Evolutionary conservation across 2,797 vertebrate species (phyloP).

Genomic region (Malacoctenus gilli): DNA sequence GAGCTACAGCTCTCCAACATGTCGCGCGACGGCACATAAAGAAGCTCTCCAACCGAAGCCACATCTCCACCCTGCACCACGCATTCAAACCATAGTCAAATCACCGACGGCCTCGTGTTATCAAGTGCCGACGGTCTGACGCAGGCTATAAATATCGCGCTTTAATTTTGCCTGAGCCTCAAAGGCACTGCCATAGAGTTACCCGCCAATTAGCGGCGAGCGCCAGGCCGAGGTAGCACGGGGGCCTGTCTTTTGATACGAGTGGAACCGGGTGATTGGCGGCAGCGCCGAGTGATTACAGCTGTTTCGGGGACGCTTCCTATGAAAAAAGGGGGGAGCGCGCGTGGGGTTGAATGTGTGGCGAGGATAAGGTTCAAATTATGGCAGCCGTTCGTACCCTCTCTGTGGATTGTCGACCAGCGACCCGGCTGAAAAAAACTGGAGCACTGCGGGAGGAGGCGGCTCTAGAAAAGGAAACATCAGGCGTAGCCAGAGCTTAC

Average conservation of each 20-base stretch:
- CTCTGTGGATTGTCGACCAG: background rate
- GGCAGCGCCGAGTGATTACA: conserved; percentile 27
- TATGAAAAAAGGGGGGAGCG: conserved; percentile 38
- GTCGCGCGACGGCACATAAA: too few relatives aligned
- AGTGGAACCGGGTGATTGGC: conserved; percentile 37
- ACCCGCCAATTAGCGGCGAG: conserved; percentile 73
- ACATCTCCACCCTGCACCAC: conserved; percentile 39
- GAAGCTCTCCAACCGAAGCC: conserved; percentile 29
- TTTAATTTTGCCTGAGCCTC: conserved; percentile 56
- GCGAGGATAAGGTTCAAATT: conserved; percentile 40
- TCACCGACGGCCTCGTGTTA: conserved; percentile 38
- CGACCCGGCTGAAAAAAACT: too few relatives aligned
- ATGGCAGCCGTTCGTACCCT: conserved; percentile 27
- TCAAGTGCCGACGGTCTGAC: conserved; percentile 41
- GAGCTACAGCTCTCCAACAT: too few relatives aligned
- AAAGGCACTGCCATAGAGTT: conserved; percentile 26
- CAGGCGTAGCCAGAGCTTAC: too few relatives aligned
- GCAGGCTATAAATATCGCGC: conserved; percentile 69
- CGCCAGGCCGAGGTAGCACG: conserved; percentile 27
- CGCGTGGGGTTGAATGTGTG: conserved; percentile 26
- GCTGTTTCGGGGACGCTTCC: conserved; percentile 26
- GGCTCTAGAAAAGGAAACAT: too few relatives aligned
- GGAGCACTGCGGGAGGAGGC: too few relatives aligned
- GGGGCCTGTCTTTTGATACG: conserved; percentile 43
- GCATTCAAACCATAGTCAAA: conserved; percentile 69